A percentile compares a stretch with the other conserved stretches of the same genome.
Evolutionary conservation across 2,797 vertebrate genomes (phyloP).

Genomic region (Garrulus glandarius): DNA sequence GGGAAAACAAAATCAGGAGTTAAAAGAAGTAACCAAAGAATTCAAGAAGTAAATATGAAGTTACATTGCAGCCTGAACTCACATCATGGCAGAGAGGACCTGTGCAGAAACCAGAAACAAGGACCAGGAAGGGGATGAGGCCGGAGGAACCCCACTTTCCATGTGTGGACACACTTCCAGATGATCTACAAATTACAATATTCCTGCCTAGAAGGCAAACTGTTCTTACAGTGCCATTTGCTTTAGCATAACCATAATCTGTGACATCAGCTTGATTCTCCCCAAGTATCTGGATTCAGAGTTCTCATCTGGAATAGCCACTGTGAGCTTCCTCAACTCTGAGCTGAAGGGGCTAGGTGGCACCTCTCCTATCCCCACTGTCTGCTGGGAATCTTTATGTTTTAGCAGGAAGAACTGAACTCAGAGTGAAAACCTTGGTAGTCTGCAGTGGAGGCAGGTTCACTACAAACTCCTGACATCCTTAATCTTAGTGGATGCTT

Average conservation of each 20-base stretch:
- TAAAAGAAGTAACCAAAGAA: neutral
- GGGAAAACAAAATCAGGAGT: neutral
- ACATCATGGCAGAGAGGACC: neutral
- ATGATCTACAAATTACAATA: neutral
- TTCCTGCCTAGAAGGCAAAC: neutral
- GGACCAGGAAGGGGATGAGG: neutral
- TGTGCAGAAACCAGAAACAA: neutral
- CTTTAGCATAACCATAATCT: accelerated
- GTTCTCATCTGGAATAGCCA: neutral
- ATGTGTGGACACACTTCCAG: accelerated
- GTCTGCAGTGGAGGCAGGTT: neutral
- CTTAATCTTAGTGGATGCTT: neutral
- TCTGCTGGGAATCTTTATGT: neutral
- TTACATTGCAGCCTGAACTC: neutral
- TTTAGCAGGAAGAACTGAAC: neutral
- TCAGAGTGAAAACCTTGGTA: neutral
- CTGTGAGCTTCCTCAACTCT: neutral
- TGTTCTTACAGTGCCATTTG: neutral
- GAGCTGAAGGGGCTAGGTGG: neutral
- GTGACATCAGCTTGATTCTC: neutral
- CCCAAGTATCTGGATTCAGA: neutral
- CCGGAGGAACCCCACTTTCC: neutral
- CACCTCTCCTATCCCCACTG: neutral
- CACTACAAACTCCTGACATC: neutral
- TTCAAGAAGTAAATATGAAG: neutral